phyloP scores from a whole-genome alignment of 2,888 invertebrate species.

The Nomada ruficornis region DNA sequence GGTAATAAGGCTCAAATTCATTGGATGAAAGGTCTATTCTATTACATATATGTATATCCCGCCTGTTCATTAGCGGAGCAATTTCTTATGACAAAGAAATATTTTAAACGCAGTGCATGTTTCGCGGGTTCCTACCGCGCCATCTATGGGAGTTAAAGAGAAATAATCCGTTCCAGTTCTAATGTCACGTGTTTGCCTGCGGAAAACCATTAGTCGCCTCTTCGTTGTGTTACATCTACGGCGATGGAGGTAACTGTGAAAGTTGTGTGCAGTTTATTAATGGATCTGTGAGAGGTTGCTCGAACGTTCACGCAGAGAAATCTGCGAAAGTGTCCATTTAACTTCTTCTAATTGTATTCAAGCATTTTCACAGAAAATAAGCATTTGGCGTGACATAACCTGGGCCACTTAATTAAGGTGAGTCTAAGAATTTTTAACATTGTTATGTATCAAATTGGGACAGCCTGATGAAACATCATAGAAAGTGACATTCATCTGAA shows the following conservation, averaged over 20 bases:
- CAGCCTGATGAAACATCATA: neutral
- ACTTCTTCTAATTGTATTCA: slow-evolving; percentile 17
- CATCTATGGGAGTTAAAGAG: slow-evolving; percentile 27
- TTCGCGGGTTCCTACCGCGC: slow-evolving; percentile 11
- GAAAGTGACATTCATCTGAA: neutral
- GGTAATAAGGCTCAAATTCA: too few relatives aligned
- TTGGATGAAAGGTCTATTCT: too few relatives aligned
- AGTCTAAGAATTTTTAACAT: slow-evolving; percentile 15
- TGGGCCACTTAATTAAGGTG: slow-evolving; percentile 48
- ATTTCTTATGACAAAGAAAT: neutral
- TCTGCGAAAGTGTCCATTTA: slow-evolving; percentile 31
- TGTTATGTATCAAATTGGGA: neutral
- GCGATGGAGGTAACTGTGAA: slow-evolving; percentile 61
- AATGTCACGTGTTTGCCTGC: slow-evolving; percentile 61
- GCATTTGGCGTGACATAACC: slow-evolving; percentile 58
- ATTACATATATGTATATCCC: too few relatives aligned
- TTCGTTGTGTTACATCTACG: slow-evolving; percentile 50
- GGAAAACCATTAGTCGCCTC: slow-evolving; percentile 44
- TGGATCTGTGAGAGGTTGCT: slow-evolving; percentile 60
- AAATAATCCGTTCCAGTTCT: slow-evolving; percentile 8
- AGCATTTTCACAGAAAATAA: slow-evolving; percentile 2
- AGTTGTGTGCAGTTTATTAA: slow-evolving; percentile 68
- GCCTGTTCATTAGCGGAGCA: too few relatives aligned
- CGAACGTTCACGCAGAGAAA: slow-evolving; percentile 36
- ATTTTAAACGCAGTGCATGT: neutral